Conservation (phyloP, 30 jellyfish, hydroid and myxozoan genomes). For the Turritopsis dohrnii region DNA sequence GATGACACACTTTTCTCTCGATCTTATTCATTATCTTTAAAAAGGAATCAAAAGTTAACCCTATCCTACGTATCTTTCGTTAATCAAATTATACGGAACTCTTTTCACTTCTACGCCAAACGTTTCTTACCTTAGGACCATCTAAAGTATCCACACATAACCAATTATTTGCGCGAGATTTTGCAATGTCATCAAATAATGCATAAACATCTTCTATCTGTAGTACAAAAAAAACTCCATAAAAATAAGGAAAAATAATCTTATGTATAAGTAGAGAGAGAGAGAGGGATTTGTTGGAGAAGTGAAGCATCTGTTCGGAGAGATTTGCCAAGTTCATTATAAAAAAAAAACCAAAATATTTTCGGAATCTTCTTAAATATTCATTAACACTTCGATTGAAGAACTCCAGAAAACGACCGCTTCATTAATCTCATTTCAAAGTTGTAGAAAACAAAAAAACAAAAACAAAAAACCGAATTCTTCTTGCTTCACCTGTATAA, state of each 20-base stretch:
- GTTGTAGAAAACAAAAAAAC: too few relatives aligned
- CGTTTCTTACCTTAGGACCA: not conserved
- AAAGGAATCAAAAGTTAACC: too few relatives aligned
- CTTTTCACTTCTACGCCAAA: not conserved
- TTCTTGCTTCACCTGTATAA: conserved; percentile 50
- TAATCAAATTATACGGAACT: too few relatives aligned
- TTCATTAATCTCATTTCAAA: not conserved
- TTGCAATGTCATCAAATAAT: conserved; percentile 71
- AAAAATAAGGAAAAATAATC: not conserved
- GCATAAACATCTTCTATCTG: conserved; percentile 82
- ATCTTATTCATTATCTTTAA: too few relatives aligned
- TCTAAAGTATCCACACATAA: conserved; percentile 13
- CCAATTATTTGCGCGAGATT: conserved; percentile 76
- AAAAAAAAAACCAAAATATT: not conserved
- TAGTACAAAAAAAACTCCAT: not conserved
- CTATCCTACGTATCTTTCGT: too few relatives aligned
- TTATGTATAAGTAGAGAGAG: not conserved
- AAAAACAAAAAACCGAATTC: not conserved
- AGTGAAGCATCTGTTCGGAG: not conserved
- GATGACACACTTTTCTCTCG: too few relatives aligned
- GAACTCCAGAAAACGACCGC: too few relatives aligned
- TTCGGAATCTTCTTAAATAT: too few relatives aligned
- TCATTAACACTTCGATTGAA: too few relatives aligned
- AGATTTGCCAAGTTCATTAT: not conserved
- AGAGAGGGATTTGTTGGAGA: too few relatives aligned